Conservation (phyloP, 1,140 invertebrate genomes). For the Aphelinus certus region DNA sequence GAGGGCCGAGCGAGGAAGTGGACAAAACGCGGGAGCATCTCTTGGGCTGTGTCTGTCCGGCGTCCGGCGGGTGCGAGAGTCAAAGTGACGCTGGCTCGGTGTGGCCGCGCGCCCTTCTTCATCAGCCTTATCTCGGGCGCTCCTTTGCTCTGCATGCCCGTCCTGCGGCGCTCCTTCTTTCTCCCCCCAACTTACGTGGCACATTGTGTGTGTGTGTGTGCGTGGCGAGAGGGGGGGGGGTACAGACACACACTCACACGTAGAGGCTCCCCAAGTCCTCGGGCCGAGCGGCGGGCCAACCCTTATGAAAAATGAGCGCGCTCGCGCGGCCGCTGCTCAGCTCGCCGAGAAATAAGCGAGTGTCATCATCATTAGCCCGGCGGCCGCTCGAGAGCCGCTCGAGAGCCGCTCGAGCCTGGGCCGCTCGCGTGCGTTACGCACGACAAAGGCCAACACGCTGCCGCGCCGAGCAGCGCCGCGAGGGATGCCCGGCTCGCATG, state of each 20-base stretch:
- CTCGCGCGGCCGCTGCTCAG: slow-evolving; percentile 31
- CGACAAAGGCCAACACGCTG: slow-evolving; percentile 1
- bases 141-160: slow-evolving; percentile 34
- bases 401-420: no score
- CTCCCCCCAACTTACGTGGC: not conserved
- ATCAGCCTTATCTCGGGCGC: slow-evolving; percentile 26
- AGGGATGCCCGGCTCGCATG: slow-evolving; percentile 4
- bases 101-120: no score
- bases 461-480: no score
- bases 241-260: no score
- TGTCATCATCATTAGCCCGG: slow-evolving; percentile 61
- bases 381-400: not conserved
- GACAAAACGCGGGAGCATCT: slow-evolving; percentile 4
- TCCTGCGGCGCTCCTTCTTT: not conserved
- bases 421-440: not conserved
- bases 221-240: no score
- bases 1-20: not conserved
- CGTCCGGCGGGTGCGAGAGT: not conserved
- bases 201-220: not conserved
- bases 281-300: not conserved
- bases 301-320: slow-evolving; percentile 58
- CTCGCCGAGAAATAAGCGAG: slow-evolving; percentile 55
- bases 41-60: slow-evolving; percentile 6
- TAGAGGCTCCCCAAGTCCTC: not conserved
- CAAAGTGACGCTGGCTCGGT: not conserved